A percentile compares a stretch with the other conserved stretches of the same genome.
These are phyloP conservation scores for Macrosoma leucophasiata DNA, from an alignment of 2,888 invertebrate genomes.

Conservation along the genomic window DNA sequence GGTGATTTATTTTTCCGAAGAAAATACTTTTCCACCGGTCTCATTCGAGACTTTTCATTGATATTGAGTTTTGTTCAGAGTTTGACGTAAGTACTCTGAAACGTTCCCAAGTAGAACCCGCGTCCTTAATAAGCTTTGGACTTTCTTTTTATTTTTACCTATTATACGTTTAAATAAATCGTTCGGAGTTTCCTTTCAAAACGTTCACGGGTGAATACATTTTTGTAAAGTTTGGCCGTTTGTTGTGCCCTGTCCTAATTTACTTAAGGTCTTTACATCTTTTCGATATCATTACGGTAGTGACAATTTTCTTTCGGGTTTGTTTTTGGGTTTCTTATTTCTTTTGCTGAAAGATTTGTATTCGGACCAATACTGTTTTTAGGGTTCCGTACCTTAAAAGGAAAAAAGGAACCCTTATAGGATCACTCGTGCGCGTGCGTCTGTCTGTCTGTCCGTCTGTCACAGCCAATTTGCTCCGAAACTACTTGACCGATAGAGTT, in stretches of 20 bases:
- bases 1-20: constrained; percentile 65
- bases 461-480: no score
- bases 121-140: constrained; percentile 56
- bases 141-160: constrained; percentile 41
- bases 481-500: no score
- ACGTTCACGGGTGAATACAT: constrained; percentile 35
- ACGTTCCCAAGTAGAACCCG: constrained; percentile 46
- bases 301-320: no score
- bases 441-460: no score
- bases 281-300: no score
- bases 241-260: constrained; percentile 50
- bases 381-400: no score
- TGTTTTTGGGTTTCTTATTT: no score
- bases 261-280: constrained; percentile 44
- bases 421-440: no score
- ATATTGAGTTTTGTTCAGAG: constrained; percentile 67
- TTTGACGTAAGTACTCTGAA: constrained; percentile 53
- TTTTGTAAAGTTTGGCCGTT: constrained; percentile 37
- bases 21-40: constrained; percentile 52
- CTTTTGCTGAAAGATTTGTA: no score
- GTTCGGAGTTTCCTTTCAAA: constrained; percentile 37
- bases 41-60: constrained; percentile 57
- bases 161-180: constrained; percentile 46
- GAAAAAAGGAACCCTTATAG: no score
- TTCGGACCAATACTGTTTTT: no score